Conservation (phyloP, 1,140 invertebrate genomes). For the Drosophila triauraria region DNA sequence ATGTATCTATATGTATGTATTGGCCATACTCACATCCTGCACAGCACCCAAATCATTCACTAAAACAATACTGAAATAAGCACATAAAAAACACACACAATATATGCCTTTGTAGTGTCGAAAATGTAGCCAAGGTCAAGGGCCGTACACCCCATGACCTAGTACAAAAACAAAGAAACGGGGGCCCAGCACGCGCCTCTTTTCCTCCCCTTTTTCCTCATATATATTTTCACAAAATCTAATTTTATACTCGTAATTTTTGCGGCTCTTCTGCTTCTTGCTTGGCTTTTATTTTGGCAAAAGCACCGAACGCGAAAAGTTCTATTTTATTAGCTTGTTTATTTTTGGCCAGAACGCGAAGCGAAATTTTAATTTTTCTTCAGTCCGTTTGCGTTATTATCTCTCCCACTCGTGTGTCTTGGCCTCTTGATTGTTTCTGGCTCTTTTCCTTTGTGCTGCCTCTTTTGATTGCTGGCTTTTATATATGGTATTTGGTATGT, state of each 20-base stretch:
- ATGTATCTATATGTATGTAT: conserved; percentile 81
- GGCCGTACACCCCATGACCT: conserved; percentile 62
- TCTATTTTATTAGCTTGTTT: conserved; percentile 60
- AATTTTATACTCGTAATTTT: conserved; percentile 55
- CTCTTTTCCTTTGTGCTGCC: conserved; percentile 41
- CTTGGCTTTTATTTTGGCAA: conserved; percentile 32
- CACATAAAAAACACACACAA: conserved; percentile 15
- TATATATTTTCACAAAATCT: conserved; percentile 34
- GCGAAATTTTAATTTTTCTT: conserved; percentile 46
- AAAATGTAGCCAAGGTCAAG: conserved; percentile 66
- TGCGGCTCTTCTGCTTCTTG: conserved; percentile 27
- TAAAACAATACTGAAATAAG: conserved; percentile 7
- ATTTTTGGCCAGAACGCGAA: conserved; percentile 65
- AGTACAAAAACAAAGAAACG: conserved; percentile 47
- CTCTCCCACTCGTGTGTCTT: conserved; percentile 38
- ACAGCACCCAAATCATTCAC: conserved; percentile 42
- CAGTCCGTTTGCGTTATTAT: conserved; percentile 54
- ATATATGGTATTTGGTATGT: conserved; percentile 9
- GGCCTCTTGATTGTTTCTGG: conserved; percentile 40
- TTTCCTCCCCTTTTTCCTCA: neutral
- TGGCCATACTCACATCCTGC: conserved; percentile 16
- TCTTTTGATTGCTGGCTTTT: conserved; percentile 39
- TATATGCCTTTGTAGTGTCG: conserved; percentile 2
- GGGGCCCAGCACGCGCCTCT: conserved; percentile 45
- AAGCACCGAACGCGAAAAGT: conserved; percentile 37